Evolutionary conservation across 2,113 vertebrate species (phyloP).

Genomic region (Sula dactylatra): DNA sequence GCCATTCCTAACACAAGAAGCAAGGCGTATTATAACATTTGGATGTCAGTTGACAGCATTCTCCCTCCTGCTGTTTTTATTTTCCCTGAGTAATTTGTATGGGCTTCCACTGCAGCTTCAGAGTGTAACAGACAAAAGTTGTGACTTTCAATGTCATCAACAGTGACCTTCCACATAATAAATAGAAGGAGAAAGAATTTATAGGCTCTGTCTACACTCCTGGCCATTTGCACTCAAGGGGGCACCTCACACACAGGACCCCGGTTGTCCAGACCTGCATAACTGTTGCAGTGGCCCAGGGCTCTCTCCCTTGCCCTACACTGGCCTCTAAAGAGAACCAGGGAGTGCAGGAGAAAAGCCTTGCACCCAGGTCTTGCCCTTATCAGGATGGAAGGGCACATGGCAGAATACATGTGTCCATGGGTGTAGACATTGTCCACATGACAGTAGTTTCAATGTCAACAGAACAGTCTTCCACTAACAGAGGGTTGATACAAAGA

Average conservation of each 20-base stretch:
- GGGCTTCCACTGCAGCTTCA: not conserved
- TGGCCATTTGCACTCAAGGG: not conserved
- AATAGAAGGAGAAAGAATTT: not conserved
- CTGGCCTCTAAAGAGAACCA: not conserved
- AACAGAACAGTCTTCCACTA: not conserved
- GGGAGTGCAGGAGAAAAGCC: not conserved
- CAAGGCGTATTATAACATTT: not conserved
- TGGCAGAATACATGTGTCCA: fast-evolving
- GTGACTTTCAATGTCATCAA: not conserved
- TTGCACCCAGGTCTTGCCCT: fast-evolving
- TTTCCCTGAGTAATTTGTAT: not conserved
- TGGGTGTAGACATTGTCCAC: too few relatives aligned
- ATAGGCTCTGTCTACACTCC: not conserved
- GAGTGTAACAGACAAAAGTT: not conserved
- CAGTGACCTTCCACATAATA: not conserved
- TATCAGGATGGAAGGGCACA: not conserved
- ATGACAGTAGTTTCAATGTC: fast-evolving
- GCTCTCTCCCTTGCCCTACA: not conserved
- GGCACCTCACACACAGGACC: too few relatives aligned
- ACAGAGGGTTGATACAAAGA: not conserved
- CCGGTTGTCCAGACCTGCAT: not conserved
- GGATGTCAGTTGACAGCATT: not conserved
- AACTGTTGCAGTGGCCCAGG: too few relatives aligned
- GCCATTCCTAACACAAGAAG: not conserved
- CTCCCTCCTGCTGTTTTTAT: not conserved